Percentiles rank a stretch among this genome's conserved stretches.
Evolutionary conservation across 2,113 vertebrate species (phyloP).

Genomic region (Leptocoma aspasia): DNA sequence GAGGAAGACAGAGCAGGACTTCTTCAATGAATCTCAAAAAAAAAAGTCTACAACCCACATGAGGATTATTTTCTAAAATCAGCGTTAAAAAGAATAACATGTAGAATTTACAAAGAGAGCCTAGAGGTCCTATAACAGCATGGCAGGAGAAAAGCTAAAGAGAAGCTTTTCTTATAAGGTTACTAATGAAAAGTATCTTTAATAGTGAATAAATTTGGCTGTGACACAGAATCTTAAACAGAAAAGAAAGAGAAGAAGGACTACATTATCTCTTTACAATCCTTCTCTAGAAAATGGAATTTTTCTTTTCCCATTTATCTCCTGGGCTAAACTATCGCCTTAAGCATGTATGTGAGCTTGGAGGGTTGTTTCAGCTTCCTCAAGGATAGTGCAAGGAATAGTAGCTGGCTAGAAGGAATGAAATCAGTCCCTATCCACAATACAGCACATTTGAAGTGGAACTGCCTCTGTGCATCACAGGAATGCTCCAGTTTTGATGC

Average conservation of each 20-base stretch:
- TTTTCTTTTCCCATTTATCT: slow-evolving; percentile 10
- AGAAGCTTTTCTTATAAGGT: slow-evolving; percentile 42
- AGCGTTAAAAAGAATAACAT: not conserved
- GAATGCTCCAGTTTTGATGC: slow-evolving; percentile 5
- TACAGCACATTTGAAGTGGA: not conserved
- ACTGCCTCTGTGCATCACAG: not conserved
- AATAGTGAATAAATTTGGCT: slow-evolving; percentile 56
- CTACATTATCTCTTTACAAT: slow-evolving; percentile 13
- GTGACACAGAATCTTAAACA: slow-evolving; percentile 15
- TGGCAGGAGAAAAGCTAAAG: slow-evolving; percentile 40
- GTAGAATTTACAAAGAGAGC: slow-evolving; percentile 32
- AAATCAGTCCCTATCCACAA: not conserved
- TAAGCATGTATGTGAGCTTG: slow-evolving; percentile 23
- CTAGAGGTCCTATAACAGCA: not conserved
- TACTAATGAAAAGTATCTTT: slow-evolving; percentile 45
- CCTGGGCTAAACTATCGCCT: slow-evolving; percentile 20
- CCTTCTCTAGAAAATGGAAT: not conserved
- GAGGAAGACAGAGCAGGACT: not conserved
- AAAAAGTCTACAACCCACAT: not conserved
- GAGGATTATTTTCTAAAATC: not conserved
- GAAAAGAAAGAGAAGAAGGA: slow-evolving; percentile 23
- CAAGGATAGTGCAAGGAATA: slow-evolving; percentile 16
- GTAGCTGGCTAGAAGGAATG: not conserved
- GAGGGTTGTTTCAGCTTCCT: slow-evolving; percentile 55
- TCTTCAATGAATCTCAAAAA: not conserved